Conservation (phyloP, 2,888 invertebrate species). For the Meiosimyza platycephala region DNA sequence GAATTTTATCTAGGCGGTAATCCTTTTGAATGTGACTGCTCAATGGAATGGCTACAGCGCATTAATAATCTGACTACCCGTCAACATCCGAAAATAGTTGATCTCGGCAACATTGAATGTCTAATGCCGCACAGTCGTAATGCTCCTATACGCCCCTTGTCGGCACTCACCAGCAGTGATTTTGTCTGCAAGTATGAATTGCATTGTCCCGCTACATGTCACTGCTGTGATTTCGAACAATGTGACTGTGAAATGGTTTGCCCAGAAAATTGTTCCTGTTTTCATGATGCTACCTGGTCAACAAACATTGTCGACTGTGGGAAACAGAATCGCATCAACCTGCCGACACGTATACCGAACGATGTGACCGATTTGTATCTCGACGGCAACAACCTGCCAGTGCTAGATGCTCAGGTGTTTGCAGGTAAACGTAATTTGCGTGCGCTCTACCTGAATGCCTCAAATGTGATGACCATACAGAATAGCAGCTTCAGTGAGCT, state of each 20-base stretch:
- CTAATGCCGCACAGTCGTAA: constrained; percentile 86
- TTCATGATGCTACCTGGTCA: constrained; percentile 93
- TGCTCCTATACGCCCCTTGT: constrained; percentile 81
- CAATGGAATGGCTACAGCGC: constrained; percentile 94
- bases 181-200: constrained; percentile 93
- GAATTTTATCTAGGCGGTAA: constrained; percentile 93
- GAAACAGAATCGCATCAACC: constrained; percentile 66
- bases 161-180: constrained; percentile 82
- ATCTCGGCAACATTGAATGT: constrained; percentile 89
- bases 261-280: constrained; percentile 92
- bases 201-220: constrained; percentile 94
- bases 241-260: constrained; percentile 98
- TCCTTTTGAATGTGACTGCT: constrained; percentile 94
- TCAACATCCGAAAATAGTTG: constrained; percentile 89
- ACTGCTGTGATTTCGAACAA: constrained; percentile 95
- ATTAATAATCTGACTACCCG: constrained; percentile 88
- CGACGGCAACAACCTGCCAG: constrained; percentile 88
- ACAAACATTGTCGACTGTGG: constrained; percentile 94
- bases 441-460: constrained; percentile 86
- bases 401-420: constrained; percentile 87
- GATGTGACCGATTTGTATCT: constrained; percentile 93
- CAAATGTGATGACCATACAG: constrained; percentile 85
- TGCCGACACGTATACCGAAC: constrained; percentile 88
- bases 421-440: constrained; percentile 91
- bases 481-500: constrained; percentile 83